phyloP scores from a whole-genome alignment of 1,140 invertebrate genomes.

The Drosophila pachea region DNA sequence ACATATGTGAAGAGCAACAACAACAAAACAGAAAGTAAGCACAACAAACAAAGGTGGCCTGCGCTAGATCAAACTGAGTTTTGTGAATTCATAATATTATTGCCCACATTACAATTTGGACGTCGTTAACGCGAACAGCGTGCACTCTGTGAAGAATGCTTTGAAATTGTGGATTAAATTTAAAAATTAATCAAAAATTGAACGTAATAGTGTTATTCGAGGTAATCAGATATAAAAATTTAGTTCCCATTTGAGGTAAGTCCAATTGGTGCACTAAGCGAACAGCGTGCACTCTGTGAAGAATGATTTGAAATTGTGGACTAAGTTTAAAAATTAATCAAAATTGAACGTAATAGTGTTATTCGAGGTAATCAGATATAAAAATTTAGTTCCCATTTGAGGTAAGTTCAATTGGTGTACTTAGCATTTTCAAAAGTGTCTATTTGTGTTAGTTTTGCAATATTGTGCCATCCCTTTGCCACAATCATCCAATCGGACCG shows the following conservation, averaged over 20 bases:
- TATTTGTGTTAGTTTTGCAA: conserved; percentile 9
- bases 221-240: neutral
- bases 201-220: conserved; percentile 25
- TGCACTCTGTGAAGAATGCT: conserved; percentile 18
- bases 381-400: conserved; percentile 2
- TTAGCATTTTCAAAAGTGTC: neutral
- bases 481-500: conserved; percentile 22
- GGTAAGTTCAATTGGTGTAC: conserved; percentile 19
- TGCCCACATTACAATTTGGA: conserved; percentile 38
- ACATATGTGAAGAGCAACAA: conserved; percentile 33
- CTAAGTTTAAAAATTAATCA: neutral
- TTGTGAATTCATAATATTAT: conserved; percentile 38
- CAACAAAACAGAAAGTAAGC: conserved; percentile 22
- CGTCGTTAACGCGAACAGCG: conserved; percentile 2
- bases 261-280: neutral
- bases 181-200: conserved; percentile 5
- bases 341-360: conserved; percentile 26
- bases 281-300: conserved; percentile 4
- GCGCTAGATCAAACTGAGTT: conserved; percentile 31
- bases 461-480: conserved; percentile 17
- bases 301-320: conserved; percentile 23
- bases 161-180: conserved; percentile 12
- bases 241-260: conserved; percentile 21
- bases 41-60: conserved; percentile 46
- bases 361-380: neutral